Percentiles rank a stretch among this genome's conserved stretches.
phyloP scores from a whole-genome alignment of 2,888 invertebrate species.

The Tetranychus truncatus region DNA sequence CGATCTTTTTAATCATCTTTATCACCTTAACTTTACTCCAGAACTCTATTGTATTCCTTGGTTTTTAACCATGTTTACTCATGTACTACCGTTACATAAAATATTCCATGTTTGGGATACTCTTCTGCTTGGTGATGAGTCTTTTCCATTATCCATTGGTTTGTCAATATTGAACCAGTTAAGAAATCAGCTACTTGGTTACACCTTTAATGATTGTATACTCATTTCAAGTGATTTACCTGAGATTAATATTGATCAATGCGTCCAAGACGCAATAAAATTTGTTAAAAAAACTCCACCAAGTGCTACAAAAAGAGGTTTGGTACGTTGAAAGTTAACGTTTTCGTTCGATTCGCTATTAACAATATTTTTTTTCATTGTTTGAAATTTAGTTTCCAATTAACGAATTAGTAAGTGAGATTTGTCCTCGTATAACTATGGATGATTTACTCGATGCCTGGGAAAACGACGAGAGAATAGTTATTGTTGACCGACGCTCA shows the following conservation, averaged over 20 bases:
- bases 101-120: slow-evolving; percentile 96
- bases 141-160: slow-evolving; percentile 84
- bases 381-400: slow-evolving; percentile 7
- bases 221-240: slow-evolving; percentile 94
- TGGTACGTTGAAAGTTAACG: slow-evolving; percentile 2
- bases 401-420: slow-evolving; percentile 14
- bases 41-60: slow-evolving; percentile 96
- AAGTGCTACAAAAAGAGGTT: slow-evolving; percentile 17
- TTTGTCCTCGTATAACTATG: slow-evolving; percentile 18
- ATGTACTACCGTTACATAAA: slow-evolving; percentile 93
- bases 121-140: slow-evolving; percentile 70
- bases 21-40: slow-evolving; percentile 77
- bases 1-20: slow-evolving; percentile 66
- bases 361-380: not conserved
- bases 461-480: slow-evolving; percentile 5
- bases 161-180: slow-evolving; percentile 76
- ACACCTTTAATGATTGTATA: slow-evolving; percentile 96
- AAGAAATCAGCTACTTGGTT: slow-evolving; percentile 57
- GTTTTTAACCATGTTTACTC: slow-evolving; percentile 90
- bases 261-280: slow-evolving; percentile 66
- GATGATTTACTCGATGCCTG: slow-evolving; percentile 11
- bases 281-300: slow-evolving; percentile 63
- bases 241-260: slow-evolving; percentile 82
- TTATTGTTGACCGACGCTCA: slow-evolving; percentile 17
- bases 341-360: not conserved